Evolutionary conservation across 2,888 invertebrate genomes (phyloP), one percentile per base, ranked within the genome.

Genomic region (Ligdia adustata): DNA sequence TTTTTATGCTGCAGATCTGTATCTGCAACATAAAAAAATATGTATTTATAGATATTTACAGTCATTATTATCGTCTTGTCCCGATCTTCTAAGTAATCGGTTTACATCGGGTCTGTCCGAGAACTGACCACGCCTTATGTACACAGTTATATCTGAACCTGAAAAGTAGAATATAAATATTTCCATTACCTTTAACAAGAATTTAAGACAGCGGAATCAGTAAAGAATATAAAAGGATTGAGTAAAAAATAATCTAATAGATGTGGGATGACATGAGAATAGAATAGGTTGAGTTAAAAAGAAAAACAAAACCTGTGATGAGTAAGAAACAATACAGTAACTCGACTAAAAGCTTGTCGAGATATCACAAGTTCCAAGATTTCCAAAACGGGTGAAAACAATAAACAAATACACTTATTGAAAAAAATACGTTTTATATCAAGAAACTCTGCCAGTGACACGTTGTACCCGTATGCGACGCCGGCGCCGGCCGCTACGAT

Each of bases 391-490:
- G 18, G 7, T 1, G 0, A n/a, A n/a, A 4, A 9, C 9, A 18
- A 7, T n/a, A 12, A 9, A 27, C 20, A 9, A 11, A 5, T 7
- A 14, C 18, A 51, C 78, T 65, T 48, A n/a, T n/a, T n/a, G n/a
- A n/a, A n/a, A n/a, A n/a, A n/a, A n/a, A n/a, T n/a, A 85, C 87
- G 62, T 22, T 62, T 62, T 1, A 77, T 66, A 1, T 71, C 68
- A 9, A 84, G 56, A 55, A 69, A 83, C 42, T 88, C 86, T 0
- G 82, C 80, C 52, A 87, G 48, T 20, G 75, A 80, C 50, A 82
- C 84, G 67, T 88, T 81, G 70, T 88, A 88, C 1, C 88, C 88
- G 58, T 82, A 87, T 0, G 86, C 85, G 29, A 86, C 56, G 2
- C 88, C 88, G 0, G 81, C 78, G 0, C 65, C 9, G 1, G 72